Percentiles rank a stretch among this genome's conserved stretches.
Conservation (phyloP, 1,140 invertebrate species). For the Psilanteris sp. region DNA sequence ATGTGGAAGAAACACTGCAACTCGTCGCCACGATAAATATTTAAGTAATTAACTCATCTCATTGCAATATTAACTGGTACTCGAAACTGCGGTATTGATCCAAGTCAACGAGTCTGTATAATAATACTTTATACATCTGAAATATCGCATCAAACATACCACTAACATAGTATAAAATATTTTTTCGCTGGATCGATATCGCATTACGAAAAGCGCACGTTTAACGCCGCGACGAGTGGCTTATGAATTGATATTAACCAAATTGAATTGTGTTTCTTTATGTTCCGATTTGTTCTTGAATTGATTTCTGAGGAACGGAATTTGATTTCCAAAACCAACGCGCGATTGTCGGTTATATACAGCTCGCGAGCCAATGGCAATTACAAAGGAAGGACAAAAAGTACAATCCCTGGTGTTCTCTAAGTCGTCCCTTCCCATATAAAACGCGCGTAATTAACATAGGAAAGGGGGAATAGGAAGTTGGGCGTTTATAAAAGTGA, state of each 20-base stretch:
- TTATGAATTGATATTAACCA: not conserved
- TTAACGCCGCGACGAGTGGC: slow-evolving; percentile 9
- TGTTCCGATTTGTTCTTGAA: not conserved
- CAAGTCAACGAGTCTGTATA: slow-evolving; percentile 38
- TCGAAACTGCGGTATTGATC: not conserved
- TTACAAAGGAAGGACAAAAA: slow-evolving; percentile 6
- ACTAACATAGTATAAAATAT: slow-evolving; percentile 53
- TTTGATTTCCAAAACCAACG: slow-evolving; percentile 50
- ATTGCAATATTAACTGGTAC: slow-evolving; percentile 9
- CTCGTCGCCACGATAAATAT: not conserved
- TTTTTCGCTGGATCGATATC: slow-evolving; percentile 13
- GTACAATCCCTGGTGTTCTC: slow-evolving; percentile 8
- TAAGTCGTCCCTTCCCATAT: slow-evolving; percentile 2
- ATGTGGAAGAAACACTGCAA: slow-evolving; percentile 13
- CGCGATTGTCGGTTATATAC: slow-evolving; percentile 42
- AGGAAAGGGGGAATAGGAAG: not conserved
- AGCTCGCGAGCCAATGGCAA: slow-evolving; percentile 7
- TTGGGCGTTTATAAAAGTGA: slow-evolving; percentile 11
- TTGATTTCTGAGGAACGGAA: slow-evolving; percentile 5
- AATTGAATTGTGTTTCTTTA: not conserved
- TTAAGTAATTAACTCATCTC: not conserved
- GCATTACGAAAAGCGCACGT: slow-evolving; percentile 7
- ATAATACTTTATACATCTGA: slow-evolving; percentile 47
- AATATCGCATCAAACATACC: slow-evolving; percentile 27
- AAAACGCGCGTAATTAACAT: slow-evolving; percentile 4